phyloP scores from a whole-genome alignment of 64 coral and sea anemone species.

The Montipora foliosa region DNA sequence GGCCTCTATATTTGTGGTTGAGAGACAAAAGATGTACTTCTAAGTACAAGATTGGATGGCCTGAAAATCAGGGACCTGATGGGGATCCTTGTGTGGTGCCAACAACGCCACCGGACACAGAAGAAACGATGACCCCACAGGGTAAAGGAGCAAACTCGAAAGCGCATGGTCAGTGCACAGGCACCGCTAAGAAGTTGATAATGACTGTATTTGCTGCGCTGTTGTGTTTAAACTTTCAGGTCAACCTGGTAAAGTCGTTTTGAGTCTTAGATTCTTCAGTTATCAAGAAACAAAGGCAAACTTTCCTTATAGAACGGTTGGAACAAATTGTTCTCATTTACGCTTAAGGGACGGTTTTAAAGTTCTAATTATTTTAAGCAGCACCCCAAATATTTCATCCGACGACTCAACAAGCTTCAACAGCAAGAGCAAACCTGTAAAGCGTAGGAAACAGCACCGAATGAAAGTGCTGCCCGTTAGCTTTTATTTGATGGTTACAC shows the following conservation, averaged over 20 bases:
- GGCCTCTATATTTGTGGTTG: slow-evolving; percentile 75
- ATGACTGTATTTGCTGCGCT: background rate
- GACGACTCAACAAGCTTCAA: too few relatives aligned
- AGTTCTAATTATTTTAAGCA: background rate
- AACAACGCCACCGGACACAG: slow-evolving; percentile 11
- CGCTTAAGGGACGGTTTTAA: too few relatives aligned
- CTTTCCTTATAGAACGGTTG: background rate
- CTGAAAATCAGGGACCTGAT: slow-evolving; percentile 19
- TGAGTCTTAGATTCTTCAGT: background rate
- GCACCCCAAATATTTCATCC: too few relatives aligned
- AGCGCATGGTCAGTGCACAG: background rate
- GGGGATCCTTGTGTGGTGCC: slow-evolving; percentile 66
- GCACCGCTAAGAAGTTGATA: slow-evolving; percentile 9
- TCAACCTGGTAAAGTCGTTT: background rate
- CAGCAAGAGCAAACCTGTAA: too few relatives aligned
- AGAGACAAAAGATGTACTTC: slow-evolving; percentile 58
- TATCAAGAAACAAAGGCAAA: background rate
- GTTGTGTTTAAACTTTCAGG: background rate
- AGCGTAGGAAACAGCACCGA: too few relatives aligned
- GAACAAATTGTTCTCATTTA: too few relatives aligned
- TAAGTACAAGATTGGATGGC: slow-evolving; percentile 85
- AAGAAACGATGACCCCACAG: background rate
- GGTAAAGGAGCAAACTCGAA: background rate
- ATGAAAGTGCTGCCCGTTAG: background rate
- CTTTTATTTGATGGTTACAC: background rate